phyloP scores from a whole-genome alignment of 2,797 vertebrate species.

The Enteromius mattozi region DNA sequence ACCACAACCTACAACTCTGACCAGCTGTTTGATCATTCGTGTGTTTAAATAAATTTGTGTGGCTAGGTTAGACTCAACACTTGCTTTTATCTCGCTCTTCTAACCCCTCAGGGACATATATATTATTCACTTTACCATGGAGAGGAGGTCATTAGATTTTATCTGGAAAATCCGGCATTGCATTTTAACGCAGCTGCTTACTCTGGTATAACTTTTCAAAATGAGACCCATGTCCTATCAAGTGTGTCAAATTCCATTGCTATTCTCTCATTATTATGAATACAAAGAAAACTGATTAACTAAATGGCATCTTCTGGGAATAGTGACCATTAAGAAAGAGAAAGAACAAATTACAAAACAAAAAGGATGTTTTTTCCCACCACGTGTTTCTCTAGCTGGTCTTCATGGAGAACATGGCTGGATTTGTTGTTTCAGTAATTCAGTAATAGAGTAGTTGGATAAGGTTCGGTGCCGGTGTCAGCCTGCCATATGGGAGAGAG shows the following conservation, averaged over 20 bases:
- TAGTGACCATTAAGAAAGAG: slow-evolving; percentile 33
- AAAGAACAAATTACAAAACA: slow-evolving; percentile 1
- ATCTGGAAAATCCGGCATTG: slow-evolving; percentile 18
- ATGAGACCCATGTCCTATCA: slow-evolving; percentile 26
- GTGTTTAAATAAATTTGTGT: slow-evolving; percentile 40
- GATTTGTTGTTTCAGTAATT: slow-evolving; percentile 35
- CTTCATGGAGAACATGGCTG: slow-evolving; percentile 16
- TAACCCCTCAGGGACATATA: slow-evolving; percentile 20
- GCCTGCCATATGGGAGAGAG: slow-evolving; percentile 48
- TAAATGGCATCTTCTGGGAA: slow-evolving; percentile 32
- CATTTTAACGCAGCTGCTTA: slow-evolving; percentile 12
- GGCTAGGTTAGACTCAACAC: slow-evolving; percentile 38
- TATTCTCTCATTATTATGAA: slow-evolving; percentile 38
- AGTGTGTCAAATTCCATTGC: slow-evolving; percentile 43
- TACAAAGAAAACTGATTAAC: slow-evolving; percentile 47
- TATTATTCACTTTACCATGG: slow-evolving; percentile 38
- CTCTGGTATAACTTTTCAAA: slow-evolving; percentile 21
- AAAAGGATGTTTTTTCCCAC: background rate
- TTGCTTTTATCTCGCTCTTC: slow-evolving; percentile 44
- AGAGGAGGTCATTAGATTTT: slow-evolving; percentile 41
- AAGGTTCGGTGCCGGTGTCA: slow-evolving; percentile 18
- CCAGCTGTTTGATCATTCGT: slow-evolving; percentile 30
- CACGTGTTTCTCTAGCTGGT: background rate
- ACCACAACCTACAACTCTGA: slow-evolving; percentile 29
- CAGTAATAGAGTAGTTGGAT: slow-evolving; percentile 34